Conservation (phyloP, 2,888 invertebrate genomes). For the Pterostichus madidus region DNA sequence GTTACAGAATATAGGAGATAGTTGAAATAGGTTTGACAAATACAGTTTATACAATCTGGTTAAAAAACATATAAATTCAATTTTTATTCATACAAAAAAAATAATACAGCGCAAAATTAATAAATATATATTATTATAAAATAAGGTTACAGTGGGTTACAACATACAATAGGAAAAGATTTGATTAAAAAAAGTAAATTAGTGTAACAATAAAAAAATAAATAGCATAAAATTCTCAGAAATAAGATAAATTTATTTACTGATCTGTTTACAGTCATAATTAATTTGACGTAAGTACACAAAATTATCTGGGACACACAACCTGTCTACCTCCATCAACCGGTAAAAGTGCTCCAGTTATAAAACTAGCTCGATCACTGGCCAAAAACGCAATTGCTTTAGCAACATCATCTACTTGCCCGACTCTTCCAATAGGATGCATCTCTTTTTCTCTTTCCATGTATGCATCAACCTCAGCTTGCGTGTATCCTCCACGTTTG, state of each 20-base stretch:
- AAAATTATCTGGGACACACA: not conserved
- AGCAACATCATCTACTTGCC: slow-evolving; percentile 79
- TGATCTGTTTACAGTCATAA: not conserved
- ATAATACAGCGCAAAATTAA: too few relatives aligned
- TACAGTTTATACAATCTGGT: too few relatives aligned
- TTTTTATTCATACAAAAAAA: too few relatives aligned
- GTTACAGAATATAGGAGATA: too few relatives aligned
- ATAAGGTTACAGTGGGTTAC: too few relatives aligned
- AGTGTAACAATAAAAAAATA: too few relatives aligned
- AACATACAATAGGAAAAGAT: too few relatives aligned
- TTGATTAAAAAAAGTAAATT: too few relatives aligned
- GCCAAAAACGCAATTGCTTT: slow-evolving; percentile 80
- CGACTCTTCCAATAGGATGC: slow-evolving; percentile 80
- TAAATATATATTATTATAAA: too few relatives aligned
- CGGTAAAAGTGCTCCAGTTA: slow-evolving; percentile 79
- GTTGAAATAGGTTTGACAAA: too few relatives aligned
- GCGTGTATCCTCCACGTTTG: not conserved
- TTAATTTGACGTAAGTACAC: not conserved
- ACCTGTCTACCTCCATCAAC: slow-evolving; percentile 81
- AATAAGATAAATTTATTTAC: not conserved
- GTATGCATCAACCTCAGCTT: slow-evolving; percentile 73
- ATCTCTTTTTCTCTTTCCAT: slow-evolving; percentile 78
- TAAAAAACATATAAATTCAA: too few relatives aligned
- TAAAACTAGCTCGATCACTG: slow-evolving; percentile 78
- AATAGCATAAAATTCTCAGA: not conserved